A percentile compares a stretch with the other conserved stretches of the same genome.
Evolutionary conservation across 2,113 vertebrate species (phyloP).

Genomic region (Oreochromis tanganicae): DNA sequence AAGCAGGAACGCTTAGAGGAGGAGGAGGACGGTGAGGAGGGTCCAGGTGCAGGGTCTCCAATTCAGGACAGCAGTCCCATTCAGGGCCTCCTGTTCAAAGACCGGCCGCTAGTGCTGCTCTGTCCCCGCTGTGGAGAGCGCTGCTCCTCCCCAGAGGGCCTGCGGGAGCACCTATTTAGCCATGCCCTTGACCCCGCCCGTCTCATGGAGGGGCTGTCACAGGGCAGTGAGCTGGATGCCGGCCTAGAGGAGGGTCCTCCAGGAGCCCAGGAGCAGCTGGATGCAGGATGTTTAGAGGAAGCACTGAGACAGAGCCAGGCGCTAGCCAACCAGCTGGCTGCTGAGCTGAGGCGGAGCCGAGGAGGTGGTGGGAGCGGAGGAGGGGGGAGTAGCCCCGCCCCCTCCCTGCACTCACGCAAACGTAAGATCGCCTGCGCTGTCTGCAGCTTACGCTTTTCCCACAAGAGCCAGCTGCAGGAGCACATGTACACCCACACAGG

Average conservation of each 20-base stretch:
- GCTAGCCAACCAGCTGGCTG: slow-evolving; percentile 76
- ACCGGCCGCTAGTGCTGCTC: slow-evolving; percentile 69
- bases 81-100: slow-evolving; percentile 69
- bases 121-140: slow-evolving; percentile 92
- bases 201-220: slow-evolving; percentile 74
- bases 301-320: slow-evolving; percentile 82
- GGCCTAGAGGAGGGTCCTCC: slow-evolving; percentile 52
- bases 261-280: slow-evolving; percentile 61
- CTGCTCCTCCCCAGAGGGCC: slow-evolving; percentile 79
- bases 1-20: slow-evolving; percentile 85
- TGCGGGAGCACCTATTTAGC: slow-evolving; percentile 87
- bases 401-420: slow-evolving; percentile 78
- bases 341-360: slow-evolving; percentile 83
- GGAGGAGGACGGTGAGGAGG: slow-evolving; percentile 68
- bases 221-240: slow-evolving; percentile 49
- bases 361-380: slow-evolving; percentile 3
- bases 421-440: slow-evolving; percentile 87
- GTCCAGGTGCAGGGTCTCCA: slow-evolving; percentile 63
- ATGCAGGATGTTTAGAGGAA: slow-evolving; percentile 70
- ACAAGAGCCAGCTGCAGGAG: slow-evolving; percentile 89
- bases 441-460: slow-evolving; percentile 84
- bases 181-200: slow-evolving; percentile 79
- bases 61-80: slow-evolving; percentile 57
- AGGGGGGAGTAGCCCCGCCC: slow-evolving; percentile 26
- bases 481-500: slow-evolving; percentile 92